Conservation (phyloP, 2,113 vertebrate species). For the Tinamus guttatus region DNA sequence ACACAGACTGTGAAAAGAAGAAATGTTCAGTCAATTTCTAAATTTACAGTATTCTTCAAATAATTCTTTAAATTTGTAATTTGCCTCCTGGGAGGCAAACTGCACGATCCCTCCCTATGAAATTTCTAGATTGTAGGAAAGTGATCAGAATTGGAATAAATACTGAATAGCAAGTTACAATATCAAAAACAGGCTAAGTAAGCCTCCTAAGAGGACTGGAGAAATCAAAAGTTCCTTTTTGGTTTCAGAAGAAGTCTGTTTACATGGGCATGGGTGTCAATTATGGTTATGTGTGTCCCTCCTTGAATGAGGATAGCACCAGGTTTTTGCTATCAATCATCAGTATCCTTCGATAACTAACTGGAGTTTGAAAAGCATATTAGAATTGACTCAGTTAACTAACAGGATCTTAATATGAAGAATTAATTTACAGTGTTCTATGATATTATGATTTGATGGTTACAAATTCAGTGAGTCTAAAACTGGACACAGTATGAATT, state of each 20-base stretch:
- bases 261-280: background rate
- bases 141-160: background rate
- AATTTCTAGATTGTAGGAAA: background rate
- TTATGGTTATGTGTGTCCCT: background rate
- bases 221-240: background rate
- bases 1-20: constrained; percentile 89
- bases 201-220: background rate
- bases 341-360: background rate
- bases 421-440: background rate
- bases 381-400: background rate
- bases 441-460: background rate
- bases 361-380: background rate
- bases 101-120: background rate
- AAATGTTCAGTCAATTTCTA: background rate
- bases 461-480: background rate
- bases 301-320: background rate
- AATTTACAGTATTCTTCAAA: background rate
- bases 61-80: background rate
- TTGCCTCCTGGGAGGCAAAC: background rate
- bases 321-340: background rate
- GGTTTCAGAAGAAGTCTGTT: background rate
- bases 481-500: background rate
- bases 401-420: background rate
- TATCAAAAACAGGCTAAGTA: background rate
- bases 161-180: background rate